A percentile compares a stretch with the other conserved stretches of the same genome.
These are phyloP conservation scores for Asobara japonica DNA, from an alignment of 1,140 invertebrate species.

Conservation along the genomic window DNA sequence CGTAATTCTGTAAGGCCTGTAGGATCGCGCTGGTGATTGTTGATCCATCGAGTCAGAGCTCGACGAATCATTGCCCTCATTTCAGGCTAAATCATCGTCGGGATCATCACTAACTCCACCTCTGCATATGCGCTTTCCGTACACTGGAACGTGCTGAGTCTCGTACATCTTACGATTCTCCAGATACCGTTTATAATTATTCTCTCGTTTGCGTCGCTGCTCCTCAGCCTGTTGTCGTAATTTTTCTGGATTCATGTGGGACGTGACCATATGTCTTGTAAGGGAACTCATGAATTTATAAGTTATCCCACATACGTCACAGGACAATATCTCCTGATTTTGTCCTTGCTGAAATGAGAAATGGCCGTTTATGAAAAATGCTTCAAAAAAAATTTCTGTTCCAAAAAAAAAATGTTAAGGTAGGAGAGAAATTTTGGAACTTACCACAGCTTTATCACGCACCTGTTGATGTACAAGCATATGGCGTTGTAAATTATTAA, in stretches of 20 bases:
- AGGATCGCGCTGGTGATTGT: background rate
- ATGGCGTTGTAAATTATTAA: slow-evolving; percentile 66
- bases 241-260: slow-evolving; percentile 64
- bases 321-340: slow-evolving; percentile 62
- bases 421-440: background rate
- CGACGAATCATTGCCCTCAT: slow-evolving; percentile 3
- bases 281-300: slow-evolving; percentile 66
- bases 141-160: slow-evolving; percentile 48
- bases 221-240: slow-evolving; percentile 63
- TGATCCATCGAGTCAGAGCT: background rate
- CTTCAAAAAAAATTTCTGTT: too few relatives aligned
- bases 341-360: slow-evolving; percentile 48
- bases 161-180: slow-evolving; percentile 65
- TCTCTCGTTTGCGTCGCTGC: slow-evolving; percentile 63
- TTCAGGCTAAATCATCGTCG: slow-evolving; percentile 31
- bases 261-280: slow-evolving; percentile 66
- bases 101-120: slow-evolving; percentile 19
- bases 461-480: slow-evolving; percentile 67
- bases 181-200: slow-evolving; percentile 62
- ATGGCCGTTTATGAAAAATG: too few relatives aligned
- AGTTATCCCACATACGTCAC: slow-evolving; percentile 64
- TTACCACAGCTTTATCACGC: slow-evolving; percentile 44
- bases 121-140: slow-evolving; percentile 49
- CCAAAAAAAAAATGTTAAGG: background rate
- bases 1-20: slow-evolving; percentile 14